Conservation (phyloP, 2,888 invertebrate genomes). For the Teinopalpus imperialis region DNA sequence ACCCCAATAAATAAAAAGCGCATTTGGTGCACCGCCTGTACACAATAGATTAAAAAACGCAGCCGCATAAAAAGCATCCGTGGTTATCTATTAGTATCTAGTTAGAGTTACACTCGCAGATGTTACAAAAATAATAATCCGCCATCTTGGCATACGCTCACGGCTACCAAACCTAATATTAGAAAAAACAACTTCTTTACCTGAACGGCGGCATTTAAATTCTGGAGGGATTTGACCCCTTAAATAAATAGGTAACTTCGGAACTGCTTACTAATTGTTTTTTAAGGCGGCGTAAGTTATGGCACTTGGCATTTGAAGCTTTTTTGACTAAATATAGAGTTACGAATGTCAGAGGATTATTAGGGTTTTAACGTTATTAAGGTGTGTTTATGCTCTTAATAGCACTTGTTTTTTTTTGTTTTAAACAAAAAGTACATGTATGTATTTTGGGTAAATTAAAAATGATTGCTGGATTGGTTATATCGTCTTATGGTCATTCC, state of each 20-base stretch:
- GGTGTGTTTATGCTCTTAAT: too few species aligned
- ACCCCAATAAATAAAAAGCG: conserved; percentile 73
- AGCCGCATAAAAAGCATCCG: conserved; percentile 76
- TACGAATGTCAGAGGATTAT: background rate
- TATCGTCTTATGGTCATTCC: too few species aligned
- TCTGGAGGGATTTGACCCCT: conserved; percentile 54
- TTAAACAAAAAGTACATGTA: too few species aligned
- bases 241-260: conserved; percentile 51
- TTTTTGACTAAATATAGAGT: conserved; percentile 12
- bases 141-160: conserved; percentile 36
- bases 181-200: conserved; percentile 39
- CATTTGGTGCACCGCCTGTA: conserved; percentile 65
- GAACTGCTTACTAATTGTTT: conserved; percentile 41
- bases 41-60: conserved; percentile 74
- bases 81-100: conserved; percentile 81
- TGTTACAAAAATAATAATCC: conserved; percentile 77
- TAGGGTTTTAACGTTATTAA: conserved; percentile 31
- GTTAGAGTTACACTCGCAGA: conserved; percentile 76
- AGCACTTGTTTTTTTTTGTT: too few species aligned
- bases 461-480: too few species aligned
- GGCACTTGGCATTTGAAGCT: background rate
- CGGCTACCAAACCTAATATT: conserved; percentile 27
- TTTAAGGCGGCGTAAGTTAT: conserved; percentile 32
- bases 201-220: conserved; percentile 43
- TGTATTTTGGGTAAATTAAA: too few species aligned